phyloP scores from a whole-genome alignment of 92 coral and sea anemone species.

The Actinernus sp. region DNA sequence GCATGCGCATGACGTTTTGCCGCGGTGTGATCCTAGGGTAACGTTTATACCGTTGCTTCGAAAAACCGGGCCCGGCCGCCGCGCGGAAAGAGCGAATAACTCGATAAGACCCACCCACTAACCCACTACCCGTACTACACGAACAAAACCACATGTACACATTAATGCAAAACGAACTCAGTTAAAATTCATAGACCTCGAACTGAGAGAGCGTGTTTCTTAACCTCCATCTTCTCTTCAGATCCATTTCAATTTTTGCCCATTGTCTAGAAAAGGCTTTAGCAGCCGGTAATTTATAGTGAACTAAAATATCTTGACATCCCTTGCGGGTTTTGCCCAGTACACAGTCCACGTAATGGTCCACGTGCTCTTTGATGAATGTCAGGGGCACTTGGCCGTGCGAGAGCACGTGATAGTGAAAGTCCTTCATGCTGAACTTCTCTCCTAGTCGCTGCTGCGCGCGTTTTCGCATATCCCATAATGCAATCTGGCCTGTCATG shows the following conservation, averaged over 20 bases:
- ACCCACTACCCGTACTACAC: too few species aligned
- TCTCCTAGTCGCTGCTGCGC: slow-evolving; percentile 37
- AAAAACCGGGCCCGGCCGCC: too few species aligned
- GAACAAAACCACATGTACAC: too few species aligned
- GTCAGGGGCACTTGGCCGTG: slow-evolving; percentile 65
- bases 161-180: too few species aligned
- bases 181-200: too few species aligned
- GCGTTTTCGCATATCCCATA: slow-evolving; percentile 66
- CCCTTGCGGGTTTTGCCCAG: slow-evolving; percentile 21
- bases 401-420: slow-evolving; percentile 65
- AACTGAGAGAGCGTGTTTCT: too few species aligned
- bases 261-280: neutral
- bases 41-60: too few species aligned
- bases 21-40: too few species aligned
- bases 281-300: neutral
- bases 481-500: slow-evolving; percentile 70
- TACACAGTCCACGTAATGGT: slow-evolving; percentile 45
- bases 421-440: slow-evolving; percentile 54
- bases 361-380: slow-evolving; percentile 46
- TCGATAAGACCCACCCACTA: too few species aligned
- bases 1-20: too few species aligned
- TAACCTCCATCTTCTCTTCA: slow-evolving; percentile 11
- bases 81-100: too few species aligned
- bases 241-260: slow-evolving; percentile 9
- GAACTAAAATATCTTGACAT: slow-evolving; percentile 35